Base-by-base conservation (phyloP, 2,797 vertebrate species). In the Sebastes dallii region DNA sequence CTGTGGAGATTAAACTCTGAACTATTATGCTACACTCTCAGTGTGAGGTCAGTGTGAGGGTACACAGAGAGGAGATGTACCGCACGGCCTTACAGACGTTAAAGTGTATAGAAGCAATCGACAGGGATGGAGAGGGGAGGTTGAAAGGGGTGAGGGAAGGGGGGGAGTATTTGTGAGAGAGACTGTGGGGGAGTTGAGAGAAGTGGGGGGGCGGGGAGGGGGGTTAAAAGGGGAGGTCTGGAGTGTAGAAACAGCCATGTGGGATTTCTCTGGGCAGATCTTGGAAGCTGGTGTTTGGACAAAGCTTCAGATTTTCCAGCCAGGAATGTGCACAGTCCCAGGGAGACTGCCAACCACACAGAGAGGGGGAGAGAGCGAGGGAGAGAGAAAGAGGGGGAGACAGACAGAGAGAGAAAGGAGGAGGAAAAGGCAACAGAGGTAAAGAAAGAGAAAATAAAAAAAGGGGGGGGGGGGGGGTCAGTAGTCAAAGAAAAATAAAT, bases 211-310 rank as follows among this genome's bases (percentile, higher is more conserved):
- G 1, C 6, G 29, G 2, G 66, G 75, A n/a, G n/a, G 81, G 83
- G 78, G 36, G 83, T 81, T 75, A 78, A 64, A 75, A 54, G 80
- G 85, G 89, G 87, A 81, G 86, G 85, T 86, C 84, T 91, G 90
- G 85, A 92, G 91, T 92, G 91, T 91, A 92, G 92, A 94, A 94
- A 93, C 88, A 86, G 93, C 92, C 93, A 95, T 95, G 93, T 95
- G 94, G 95, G 94, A 95, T 94, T 94, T 95, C 93, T 95, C 94
- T 94, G 94, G 89, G 93, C 95, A 96, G 95, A 94, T 95, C 94
- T 95, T 95, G 95, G 94, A 96, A 93, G 91, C 93, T 95, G 94
- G 93, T 95, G 95, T 96, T 96, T 96, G 95, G 95, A 96, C 94
- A 96, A 95, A 96, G 94, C 91, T 94, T 96, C 93, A 94, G 90